Percentiles rank a stretch among this genome's conserved stretches.
phyloP scores from a whole-genome alignment of 1,140 invertebrate species.

The Pseudomyrmex concolor region DNA sequence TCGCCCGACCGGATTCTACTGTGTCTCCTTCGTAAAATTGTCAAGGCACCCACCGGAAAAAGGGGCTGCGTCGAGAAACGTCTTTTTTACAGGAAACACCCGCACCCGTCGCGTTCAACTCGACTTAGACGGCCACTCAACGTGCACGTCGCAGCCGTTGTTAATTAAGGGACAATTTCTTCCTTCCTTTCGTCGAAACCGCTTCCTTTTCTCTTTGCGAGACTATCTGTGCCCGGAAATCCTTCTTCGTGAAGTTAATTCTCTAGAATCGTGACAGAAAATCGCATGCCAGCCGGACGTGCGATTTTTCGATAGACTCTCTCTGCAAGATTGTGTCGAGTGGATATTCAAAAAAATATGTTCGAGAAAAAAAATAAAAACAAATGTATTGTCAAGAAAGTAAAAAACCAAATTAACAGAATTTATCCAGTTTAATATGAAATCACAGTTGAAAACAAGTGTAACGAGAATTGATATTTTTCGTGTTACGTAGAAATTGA shows the following conservation, averaged over 20 bases:
- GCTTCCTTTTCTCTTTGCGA: not conserved
- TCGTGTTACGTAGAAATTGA: not conserved
- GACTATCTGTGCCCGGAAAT: slow-evolving; percentile 15
- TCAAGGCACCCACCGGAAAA: slow-evolving; percentile 65
- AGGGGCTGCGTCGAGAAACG: slow-evolving; percentile 38
- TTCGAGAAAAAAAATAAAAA: not conserved
- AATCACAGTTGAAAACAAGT: not conserved
- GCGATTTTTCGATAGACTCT: not conserved
- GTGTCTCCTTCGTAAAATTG: slow-evolving; percentile 48
- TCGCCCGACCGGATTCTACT: slow-evolving; percentile 23
- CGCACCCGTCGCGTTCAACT: slow-evolving; percentile 39
- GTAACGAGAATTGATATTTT: not conserved
- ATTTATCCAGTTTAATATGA: too few species aligned
- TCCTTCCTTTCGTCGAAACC: slow-evolving; percentile 55
- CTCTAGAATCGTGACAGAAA: slow-evolving; percentile 7
- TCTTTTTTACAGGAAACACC: slow-evolving; percentile 62
- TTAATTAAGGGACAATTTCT: slow-evolving; percentile 66
- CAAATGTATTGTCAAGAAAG: not conserved
- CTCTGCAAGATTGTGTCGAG: not conserved
- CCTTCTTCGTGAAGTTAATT: slow-evolving; percentile 44
- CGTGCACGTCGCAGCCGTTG: slow-evolving; percentile 46
- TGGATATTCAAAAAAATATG: too few species aligned
- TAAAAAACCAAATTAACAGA: not conserved
- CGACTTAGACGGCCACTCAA: slow-evolving; percentile 59
- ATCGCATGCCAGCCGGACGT: not conserved